Base-by-base conservation (phyloP, 2,888 invertebrate species). In the Tholera decimalis region DNA sequence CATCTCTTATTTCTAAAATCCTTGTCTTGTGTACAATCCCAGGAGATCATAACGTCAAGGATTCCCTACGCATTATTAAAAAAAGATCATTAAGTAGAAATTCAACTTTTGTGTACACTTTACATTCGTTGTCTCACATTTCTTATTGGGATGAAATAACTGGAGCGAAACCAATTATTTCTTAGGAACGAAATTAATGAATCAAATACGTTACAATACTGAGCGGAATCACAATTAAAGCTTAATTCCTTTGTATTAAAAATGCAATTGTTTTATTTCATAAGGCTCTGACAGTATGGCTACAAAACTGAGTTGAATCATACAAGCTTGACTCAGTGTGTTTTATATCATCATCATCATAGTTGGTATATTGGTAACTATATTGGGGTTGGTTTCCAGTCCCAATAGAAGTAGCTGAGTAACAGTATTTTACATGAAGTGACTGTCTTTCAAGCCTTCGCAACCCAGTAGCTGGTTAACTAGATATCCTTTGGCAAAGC, bases 141-240 rank as follows among this genome's bases (percentile, higher is more conserved):
- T 55, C 15, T 24, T 60, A 58, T 46, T 20, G 37, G 22, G 18
- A 9, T 51, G n/a, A 55, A 66, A 49, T 56, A 44, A 57, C 30
- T 71, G 66, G 46, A 33, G 44, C 20, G 43, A 62, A 54, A 53
- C 64, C 72, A 76, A 76, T 76, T 76, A 76, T 61, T 60, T 58
- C 55, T 61, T 35, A n/a, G 41, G 22, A 55, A 53, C 8, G 39
- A 51, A 57, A 22, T 55, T 37, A 75, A 79, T 59, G 46, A 54
- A 57, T 28, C 43, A 24, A n/a, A 59, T 55, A 33, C 13, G 20
- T 44, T 15, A 60, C 30, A 26, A 44, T 64, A 20, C 24, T 33
- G 35, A 24, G 15, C 11, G 9, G 26, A 24, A 68, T 9, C 11
- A 13, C 7, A 13, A 35, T 37, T 9, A 30, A 44, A 9, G n/a